These are phyloP conservation scores for Diorhabda elongata DNA, from an alignment of 1,140 invertebrate genomes.

Conservation along the genomic window DNA sequence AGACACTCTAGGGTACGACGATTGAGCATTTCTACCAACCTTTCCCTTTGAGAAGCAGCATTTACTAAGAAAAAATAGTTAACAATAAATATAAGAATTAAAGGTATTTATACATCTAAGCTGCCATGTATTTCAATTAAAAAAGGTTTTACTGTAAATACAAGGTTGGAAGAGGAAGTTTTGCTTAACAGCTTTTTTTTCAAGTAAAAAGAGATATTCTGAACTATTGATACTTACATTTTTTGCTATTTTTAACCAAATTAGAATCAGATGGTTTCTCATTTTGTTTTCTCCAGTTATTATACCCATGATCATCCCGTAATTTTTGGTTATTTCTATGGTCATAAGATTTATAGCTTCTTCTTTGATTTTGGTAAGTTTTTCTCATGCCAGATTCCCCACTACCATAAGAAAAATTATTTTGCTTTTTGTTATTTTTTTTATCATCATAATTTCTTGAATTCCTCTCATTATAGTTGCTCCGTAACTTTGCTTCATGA, in stretches of 20 bases:
- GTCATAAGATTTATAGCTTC: conserved; percentile 7
- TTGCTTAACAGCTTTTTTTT: too few species aligned
- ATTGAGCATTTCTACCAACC: conserved; percentile 75
- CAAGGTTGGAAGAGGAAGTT: too few species aligned
- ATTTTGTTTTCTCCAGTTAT: conserved; percentile 13
- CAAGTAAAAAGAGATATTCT: too few species aligned
- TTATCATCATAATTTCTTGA: conserved; percentile 4
- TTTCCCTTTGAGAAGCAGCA: conserved; percentile 64
- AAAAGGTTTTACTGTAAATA: too few species aligned
- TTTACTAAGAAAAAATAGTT: conserved; percentile 11
- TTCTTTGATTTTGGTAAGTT: neutral
- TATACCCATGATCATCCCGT: neutral
- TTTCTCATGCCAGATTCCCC: neutral
- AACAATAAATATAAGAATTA: too few species aligned
- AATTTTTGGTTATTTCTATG: neutral
- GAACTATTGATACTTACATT: conserved; percentile 6
- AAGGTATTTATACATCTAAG: too few species aligned
- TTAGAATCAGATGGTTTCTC: neutral
- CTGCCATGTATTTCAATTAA: too few species aligned
- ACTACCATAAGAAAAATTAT: neutral
- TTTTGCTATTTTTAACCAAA: conserved; percentile 4
- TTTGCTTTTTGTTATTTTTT: conserved; percentile 1
- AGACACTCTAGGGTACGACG: conserved; percentile 81
- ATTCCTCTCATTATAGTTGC: conserved; percentile 2
- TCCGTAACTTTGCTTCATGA: neutral